phyloP scores from a whole-genome alignment of 2,113 vertebrate species.

The Bubalus kerabau region DNA sequence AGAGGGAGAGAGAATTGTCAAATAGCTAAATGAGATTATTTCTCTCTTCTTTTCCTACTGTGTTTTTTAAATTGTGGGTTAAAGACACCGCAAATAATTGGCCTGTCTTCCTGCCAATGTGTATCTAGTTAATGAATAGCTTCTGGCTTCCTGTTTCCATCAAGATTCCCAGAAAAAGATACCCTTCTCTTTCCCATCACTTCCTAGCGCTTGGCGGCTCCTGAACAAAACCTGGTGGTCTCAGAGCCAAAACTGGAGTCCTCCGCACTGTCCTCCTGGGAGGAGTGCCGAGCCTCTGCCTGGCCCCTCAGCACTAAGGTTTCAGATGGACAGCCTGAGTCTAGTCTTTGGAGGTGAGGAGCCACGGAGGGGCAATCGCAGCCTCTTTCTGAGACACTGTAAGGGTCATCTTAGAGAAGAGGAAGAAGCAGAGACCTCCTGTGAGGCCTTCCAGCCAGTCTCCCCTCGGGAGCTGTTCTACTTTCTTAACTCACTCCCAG shows the following conservation, averaged over 20 bases:
- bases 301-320: fast-evolving
- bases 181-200: neutral
- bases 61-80: neutral
- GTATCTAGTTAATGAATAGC: conserved; percentile 6
- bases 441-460: neutral
- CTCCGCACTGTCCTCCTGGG: neutral
- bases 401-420: neutral
- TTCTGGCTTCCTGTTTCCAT: conserved; percentile 18
- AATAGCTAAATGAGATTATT: neutral
- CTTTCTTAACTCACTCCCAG: neutral
- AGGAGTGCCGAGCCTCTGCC: neutral
- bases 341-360: neutral
- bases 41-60: neutral
- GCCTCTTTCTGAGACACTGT: neutral
- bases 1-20: neutral
- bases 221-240: neutral
- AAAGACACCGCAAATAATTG: neutral
- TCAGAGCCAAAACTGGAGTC: neutral
- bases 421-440: neutral
- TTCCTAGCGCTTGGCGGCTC: neutral
- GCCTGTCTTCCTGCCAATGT: neutral
- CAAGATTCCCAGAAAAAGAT: neutral
- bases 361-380: neutral
- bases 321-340: neutral
- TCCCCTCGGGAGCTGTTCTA: neutral